Percentiles rank a stretch among this genome's conserved stretches.
phyloP scores from a whole-genome alignment of 2,113 vertebrate genomes.

The Tor tambroides region DNA sequence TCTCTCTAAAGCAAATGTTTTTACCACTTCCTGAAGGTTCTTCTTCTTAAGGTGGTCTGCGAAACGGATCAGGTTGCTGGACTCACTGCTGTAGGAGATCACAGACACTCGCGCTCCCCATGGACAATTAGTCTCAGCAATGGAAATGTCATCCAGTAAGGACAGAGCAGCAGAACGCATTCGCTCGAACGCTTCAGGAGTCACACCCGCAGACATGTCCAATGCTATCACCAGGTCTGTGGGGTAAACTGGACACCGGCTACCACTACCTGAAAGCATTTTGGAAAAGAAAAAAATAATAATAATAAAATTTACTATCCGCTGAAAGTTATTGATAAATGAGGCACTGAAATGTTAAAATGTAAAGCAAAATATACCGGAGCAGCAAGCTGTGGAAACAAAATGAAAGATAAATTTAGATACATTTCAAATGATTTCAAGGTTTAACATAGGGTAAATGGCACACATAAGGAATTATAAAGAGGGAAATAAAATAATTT shows the following conservation, averaged over 20 bases:
- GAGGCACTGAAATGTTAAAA: not conserved
- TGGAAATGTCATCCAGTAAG: slow-evolving; percentile 75
- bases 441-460: not conserved
- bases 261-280: slow-evolving; percentile 62
- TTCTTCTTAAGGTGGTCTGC: slow-evolving; percentile 74
- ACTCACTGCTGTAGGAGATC: slow-evolving; percentile 75
- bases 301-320: not conserved
- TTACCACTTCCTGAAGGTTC: slow-evolving; percentile 72
- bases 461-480: not conserved
- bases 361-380: slow-evolving; percentile 63
- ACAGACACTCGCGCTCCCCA: slow-evolving; percentile 79
- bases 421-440: not conserved
- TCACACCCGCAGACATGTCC: slow-evolving; percentile 82
- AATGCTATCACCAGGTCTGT: slow-evolving; percentile 86
- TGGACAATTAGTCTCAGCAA: slow-evolving; percentile 86
- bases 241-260: slow-evolving; percentile 78
- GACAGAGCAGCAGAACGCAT: slow-evolving; percentile 76
- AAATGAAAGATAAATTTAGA: slow-evolving; percentile 6
- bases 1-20: slow-evolving; percentile 70
- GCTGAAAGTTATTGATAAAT: not conserved
- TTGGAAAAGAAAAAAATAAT: too few relatives aligned
- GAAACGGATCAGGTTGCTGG: slow-evolving; percentile 82
- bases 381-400: slow-evolving; percentile 70
- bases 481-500: not conserved
- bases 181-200: slow-evolving; percentile 73